Evolutionary conservation across 2,797 vertebrate species (phyloP), one percentile per base, ranked within the genome.

Genomic region (Scleropages formosus): DNA sequence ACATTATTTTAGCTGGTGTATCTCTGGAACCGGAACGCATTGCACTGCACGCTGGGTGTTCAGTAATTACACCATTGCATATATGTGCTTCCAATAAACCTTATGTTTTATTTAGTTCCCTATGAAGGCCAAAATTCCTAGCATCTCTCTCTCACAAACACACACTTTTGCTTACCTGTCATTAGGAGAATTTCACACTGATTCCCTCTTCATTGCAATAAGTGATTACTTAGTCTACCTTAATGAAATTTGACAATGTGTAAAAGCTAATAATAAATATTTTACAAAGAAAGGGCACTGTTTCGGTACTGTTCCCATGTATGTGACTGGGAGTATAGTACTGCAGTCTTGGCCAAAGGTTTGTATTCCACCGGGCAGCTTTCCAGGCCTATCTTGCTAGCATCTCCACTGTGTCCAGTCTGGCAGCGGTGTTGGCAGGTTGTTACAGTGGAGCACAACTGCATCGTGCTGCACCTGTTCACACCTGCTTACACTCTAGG

Each of bases 1-100:
- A 75, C 56, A 22, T 75, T 69, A 59, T 66, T 58, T 62, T 59
- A 49, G 46, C 66, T 20, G 10, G 1, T 31, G 3, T 20, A 49
- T 62, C 75, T 70, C 59, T 62, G 66, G 51, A 51, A 27, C 58
- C 18, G 7, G 18, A 20, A 39, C 16, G 65, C 24, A 12, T 16
- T 59, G 39, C 44, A 20, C 56, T 4, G 24, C 20, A 70, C 11
- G 53, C 26, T 27, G 53, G 10, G 46, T 64, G 61, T 65, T 62
- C 39, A 24, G 58, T 18, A 22, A 46, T 51, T 47, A 74, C 56
- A 64, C 26, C 10, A n/a, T 18, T 49, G 44, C 27, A 20, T 16
- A 12, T 49, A 15, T 49, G 2, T 18, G 12, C 24, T 60, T 18
- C 53, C 68, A 16, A 10, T 63, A 22, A 15, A 15, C 68, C 0